Evolutionary conservation across 2,113 vertebrate genomes (phyloP).

Genomic region (Tor tambroides): DNA sequence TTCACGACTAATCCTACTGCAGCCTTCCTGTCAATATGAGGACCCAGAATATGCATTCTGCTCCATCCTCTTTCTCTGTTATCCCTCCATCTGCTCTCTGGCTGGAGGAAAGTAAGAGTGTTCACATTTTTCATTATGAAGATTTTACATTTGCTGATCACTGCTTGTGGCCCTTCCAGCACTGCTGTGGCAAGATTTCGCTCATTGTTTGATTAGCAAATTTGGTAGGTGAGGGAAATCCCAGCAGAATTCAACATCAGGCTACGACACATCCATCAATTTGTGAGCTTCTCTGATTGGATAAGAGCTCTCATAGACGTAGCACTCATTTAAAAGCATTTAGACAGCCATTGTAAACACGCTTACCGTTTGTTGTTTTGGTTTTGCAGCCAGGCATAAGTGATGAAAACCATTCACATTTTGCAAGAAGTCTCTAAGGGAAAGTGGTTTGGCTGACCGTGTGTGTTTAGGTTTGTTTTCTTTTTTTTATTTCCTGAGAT

Average conservation of each 20-base stretch:
- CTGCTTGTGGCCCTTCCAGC: conserved; percentile 4
- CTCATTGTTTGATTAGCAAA: conserved; percentile 43
- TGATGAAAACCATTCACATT: conserved; percentile 20
- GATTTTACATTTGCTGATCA: conserved; percentile 43
- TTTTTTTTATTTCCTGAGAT: background rate
- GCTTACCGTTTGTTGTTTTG: background rate
- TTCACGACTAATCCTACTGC: background rate
- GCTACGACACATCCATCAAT: background rate
- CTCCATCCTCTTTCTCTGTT: background rate
- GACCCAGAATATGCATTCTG: background rate
- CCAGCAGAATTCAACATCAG: background rate
- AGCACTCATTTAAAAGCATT: background rate
- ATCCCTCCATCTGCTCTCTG: conserved; percentile 40
- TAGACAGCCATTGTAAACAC: conserved; percentile 1
- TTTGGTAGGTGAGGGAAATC: conserved; percentile 39
- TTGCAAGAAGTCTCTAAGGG: conserved; percentile 8
- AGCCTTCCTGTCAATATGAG: background rate
- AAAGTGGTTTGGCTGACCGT: conserved; percentile 28
- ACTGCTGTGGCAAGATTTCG: conserved; percentile 31
- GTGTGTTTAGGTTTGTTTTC: background rate
- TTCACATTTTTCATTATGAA: conserved; percentile 30
- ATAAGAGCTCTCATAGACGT: background rate
- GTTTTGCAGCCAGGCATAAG: background rate
- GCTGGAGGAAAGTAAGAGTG: conserved; percentile 24
- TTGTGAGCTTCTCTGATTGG: background rate